phyloP scores from a whole-genome alignment of 2,888 invertebrate species.

The Watsonalla cultraria region DNA sequence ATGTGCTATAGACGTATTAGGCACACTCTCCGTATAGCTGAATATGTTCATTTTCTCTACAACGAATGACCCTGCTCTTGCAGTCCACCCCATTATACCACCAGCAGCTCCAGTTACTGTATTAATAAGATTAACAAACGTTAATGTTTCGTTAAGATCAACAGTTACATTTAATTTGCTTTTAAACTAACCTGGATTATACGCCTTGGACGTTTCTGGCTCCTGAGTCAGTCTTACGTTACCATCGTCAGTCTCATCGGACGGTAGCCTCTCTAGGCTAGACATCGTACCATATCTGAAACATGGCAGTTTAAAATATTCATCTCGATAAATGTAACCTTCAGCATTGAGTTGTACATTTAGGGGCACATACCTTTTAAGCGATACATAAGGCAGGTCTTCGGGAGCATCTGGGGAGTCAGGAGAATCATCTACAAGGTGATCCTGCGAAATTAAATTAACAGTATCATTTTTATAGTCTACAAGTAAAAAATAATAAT shows the following conservation, averaged over 20 bases:
- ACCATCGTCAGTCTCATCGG: constrained; percentile 80
- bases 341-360: not conserved
- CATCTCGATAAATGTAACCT: no score
- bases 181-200: constrained; percentile 43
- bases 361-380: constrained; percentile 72
- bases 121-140: constrained; percentile 5
- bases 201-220: constrained; percentile 50
- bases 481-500: no score
- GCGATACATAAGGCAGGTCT: constrained; percentile 85
- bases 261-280: constrained; percentile 83
- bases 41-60: constrained; percentile 87
- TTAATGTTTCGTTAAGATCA: not conserved
- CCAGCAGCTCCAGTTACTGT: constrained; percentile 58
- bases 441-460: constrained; percentile 48
- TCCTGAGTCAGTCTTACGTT: constrained; percentile 71
- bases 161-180: not conserved
- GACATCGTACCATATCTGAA: constrained; percentile 84
- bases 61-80: constrained; percentile 88
- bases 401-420: constrained; percentile 84
- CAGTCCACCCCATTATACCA: constrained; percentile 86
- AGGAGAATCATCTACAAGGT: constrained; percentile 81
- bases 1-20: constrained; percentile 60
- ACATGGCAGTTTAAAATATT: constrained; percentile 8
- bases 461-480: not conserved
- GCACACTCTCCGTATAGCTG: constrained; percentile 70